Evolutionary conservation across 2,888 invertebrate genomes (phyloP), one percentile per base, ranked within the genome.

Genomic region (Exephanes ischioxanthus): DNA sequence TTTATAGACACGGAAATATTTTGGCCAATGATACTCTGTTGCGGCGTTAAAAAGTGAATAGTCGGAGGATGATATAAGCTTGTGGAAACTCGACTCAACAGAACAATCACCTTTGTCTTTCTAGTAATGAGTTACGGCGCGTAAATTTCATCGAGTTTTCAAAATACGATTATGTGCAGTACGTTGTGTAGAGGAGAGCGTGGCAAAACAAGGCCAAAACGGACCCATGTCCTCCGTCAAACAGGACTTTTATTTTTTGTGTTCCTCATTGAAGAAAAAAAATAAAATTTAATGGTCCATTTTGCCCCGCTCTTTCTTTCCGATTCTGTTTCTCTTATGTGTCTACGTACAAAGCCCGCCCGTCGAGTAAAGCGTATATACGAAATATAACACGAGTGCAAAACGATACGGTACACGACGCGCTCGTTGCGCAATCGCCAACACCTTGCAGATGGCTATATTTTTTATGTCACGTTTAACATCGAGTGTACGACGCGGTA

Each of bases 51-150:
- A 19, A 45, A 37, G 61, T 19, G 51, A 67, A 30, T 71, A 70
- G 51, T 55, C 7, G 41, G 26, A n/a, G 16, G 37, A 26, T 76
- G 75, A 84, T 76, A 76, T 71, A 76, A 63, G 61, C 19, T 22
- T n/a, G 30, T 16, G 41, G 33, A 83, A 80, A 76, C 67, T 71
- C 76, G 22, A 58, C 71, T 51, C 16, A 63, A 33, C 48, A 14
- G 55, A 16, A 79, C 70, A 75, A 75, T 83, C 68, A 83, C 73
- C 83, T 83, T 79, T 79, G 83, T 83, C 68, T 73, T 22, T 41
- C 45, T 41, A 22, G 53, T 51, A 63, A 80, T 76, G 53, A 66
- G 30, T 66, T 71, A 84, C 41, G 63, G 48, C 33, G 19, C 70
- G 71, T 76, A 55, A 84, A 80, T 75, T 80, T 80, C 19, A 19